A percentile compares a stretch with the other conserved stretches of the same genome.
Evolutionary conservation across 2,113 vertebrate genomes (phyloP).

Genomic region (Upupa epops): DNA sequence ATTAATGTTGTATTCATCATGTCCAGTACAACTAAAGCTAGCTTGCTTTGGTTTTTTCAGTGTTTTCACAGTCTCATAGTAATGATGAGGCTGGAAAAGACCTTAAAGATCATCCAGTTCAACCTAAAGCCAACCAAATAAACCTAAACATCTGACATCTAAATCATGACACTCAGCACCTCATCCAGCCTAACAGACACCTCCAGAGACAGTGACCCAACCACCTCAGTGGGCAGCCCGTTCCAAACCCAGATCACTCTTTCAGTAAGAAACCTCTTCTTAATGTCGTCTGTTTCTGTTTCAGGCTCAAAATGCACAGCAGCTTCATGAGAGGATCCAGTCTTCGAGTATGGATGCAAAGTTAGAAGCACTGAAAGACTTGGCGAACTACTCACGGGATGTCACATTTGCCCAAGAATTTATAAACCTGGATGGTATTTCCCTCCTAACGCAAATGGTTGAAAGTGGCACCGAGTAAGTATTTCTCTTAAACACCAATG

Average conservation of each 20-base stretch:
- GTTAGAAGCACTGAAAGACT: constrained; percentile 92
- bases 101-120: too few relatives aligned
- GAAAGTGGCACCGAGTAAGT: constrained; percentile 98
- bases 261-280: too few relatives aligned
- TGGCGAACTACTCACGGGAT: constrained; percentile 92
- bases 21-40: neutral
- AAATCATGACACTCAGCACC: too few relatives aligned
- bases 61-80: too few relatives aligned
- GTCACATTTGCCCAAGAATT: constrained; percentile 98
- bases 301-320: constrained; percentile 88
- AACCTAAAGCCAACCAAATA: too few relatives aligned
- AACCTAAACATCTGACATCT: too few relatives aligned
- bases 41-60: neutral
- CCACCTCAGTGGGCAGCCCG: too few relatives aligned
- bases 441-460: constrained; percentile 95
- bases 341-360: constrained; percentile 97
- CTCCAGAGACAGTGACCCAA: too few relatives aligned
- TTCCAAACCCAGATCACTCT: too few relatives aligned
- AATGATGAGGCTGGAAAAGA: too few relatives aligned
- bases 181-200: too few relatives aligned
- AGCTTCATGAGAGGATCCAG: constrained; percentile 94
- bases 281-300: neutral
- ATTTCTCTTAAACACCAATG: neutral
- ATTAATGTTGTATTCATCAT: neutral
- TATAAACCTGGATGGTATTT: constrained; percentile 97